Conservation (phyloP, 2,888 invertebrate genomes). For the Tetropium fuscum region DNA sequence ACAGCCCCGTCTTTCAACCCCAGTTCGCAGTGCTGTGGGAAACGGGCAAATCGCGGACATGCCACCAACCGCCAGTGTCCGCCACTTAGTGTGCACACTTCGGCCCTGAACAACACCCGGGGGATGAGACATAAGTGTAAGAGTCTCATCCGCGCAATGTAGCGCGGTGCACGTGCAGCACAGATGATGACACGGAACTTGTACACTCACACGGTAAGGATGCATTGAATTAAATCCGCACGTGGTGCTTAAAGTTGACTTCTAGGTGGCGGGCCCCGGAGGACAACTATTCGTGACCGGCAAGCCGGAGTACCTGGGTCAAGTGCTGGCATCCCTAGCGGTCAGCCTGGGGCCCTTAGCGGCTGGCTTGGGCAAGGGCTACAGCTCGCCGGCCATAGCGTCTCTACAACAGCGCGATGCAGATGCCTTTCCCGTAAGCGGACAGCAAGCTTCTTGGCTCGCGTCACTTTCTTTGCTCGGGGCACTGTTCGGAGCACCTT, state of each 20-base stretch:
- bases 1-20: conserved; percentile 31
- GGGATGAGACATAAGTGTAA: conserved; percentile 17
- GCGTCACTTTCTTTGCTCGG: conserved; percentile 84
- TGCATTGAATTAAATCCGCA: conserved; percentile 9
- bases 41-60: conserved; percentile 40
- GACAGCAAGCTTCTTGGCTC: conserved; percentile 85
- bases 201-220: conserved; percentile 60
- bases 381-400: conserved; percentile 85
- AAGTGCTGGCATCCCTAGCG: conserved; percentile 83
- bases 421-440: conserved; percentile 73
- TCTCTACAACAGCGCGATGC: conserved; percentile 76
- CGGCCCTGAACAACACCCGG: conserved; percentile 18
- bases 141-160: conserved; percentile 41
- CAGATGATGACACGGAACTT: conserved; percentile 59
- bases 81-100: conserved; percentile 20
- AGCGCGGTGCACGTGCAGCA: conserved; percentile 40
- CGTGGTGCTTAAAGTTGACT: conserved; percentile 12
- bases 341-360: conserved; percentile 84
- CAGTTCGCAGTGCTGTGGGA: conserved; percentile 46
- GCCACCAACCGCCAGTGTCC: conserved; percentile 26
- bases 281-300: conserved; percentile 60
- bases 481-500: conserved; percentile 82
- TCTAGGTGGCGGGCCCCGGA: conserved; percentile 60
- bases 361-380: conserved; percentile 84
- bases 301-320: conserved; percentile 62